Base-by-base conservation (phyloP, 2,113 vertebrate species). In the Heloderma charlesbogerti region DNA sequence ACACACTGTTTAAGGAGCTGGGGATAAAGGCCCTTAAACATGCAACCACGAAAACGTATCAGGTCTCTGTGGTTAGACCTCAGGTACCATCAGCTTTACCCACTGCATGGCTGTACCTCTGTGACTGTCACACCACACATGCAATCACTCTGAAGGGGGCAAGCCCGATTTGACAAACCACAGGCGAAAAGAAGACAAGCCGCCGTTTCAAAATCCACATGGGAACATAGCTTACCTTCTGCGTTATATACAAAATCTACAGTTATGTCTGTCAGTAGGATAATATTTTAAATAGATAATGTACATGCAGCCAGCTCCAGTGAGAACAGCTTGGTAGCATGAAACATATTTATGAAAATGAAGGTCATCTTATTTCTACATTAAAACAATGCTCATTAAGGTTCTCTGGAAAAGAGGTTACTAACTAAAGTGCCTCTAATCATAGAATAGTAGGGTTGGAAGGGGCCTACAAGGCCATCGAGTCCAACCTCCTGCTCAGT, bases 111-210 rank as follows among this genome's bases (percentile, higher is more conserved):
- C 85, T 92, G 85, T 87, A 88, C 78, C 89, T 67, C 45, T 57
- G 90, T 29, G 89, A 40, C 88, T 94, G 93, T 92, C 94, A 77
- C 40, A 85, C 84, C 94, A 88, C 89, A 37, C 86, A 67, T 91
- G 95, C 69, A 95, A 90, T 93, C 82, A 91, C 93, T 95, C 94
- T 92, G 94, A 86, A 95, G 94, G 88, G 51, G 90, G 86, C 1
- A 5, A 95, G 79, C 86, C 88, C 7, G 0, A 88, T 0, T 6
- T 93, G 92, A 91, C 88, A 95, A 96, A 95, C 95, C 94, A 94
- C 95, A 93, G 88, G 25, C 93, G 93, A 92, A 78, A 92, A 67
- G 57, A 92, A 95, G 95, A 95, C 92, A 96, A 95, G 92, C 95
- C 93, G 93, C 92, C 95, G 93, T 92, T 93, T 93, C 89, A 87